Percentiles rank a stretch among this genome's conserved stretches.
These are phyloP conservation scores for Brachypterus glaber DNA, from an alignment of 2,888 invertebrate species.

Conservation along the genomic window DNA sequence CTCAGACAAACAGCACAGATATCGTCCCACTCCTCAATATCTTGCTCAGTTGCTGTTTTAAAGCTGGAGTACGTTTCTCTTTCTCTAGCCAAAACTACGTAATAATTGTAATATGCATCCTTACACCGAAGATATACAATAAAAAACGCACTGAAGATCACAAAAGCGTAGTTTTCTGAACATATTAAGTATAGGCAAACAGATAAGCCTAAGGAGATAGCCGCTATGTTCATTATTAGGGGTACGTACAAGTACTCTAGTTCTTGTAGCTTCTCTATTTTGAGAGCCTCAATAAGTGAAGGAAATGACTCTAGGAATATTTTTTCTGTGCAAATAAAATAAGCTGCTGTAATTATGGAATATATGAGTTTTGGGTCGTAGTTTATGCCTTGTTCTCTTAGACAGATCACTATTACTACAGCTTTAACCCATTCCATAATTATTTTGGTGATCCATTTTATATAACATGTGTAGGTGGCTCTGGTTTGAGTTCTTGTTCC, in stretches of 20 bases:
- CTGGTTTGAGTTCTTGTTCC: conserved; percentile 18
- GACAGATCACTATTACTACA: conserved; percentile 48
- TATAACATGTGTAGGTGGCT: conserved; percentile 20
- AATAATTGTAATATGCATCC: conserved; percentile 33
- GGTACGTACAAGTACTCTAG: conserved; percentile 62
- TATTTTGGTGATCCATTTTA: conserved; percentile 46
- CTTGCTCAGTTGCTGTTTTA: conserved; percentile 51
- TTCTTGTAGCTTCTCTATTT: conserved; percentile 55
- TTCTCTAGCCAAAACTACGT: conserved; percentile 30
- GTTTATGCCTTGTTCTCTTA: conserved; percentile 63
- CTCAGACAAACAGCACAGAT: conserved; percentile 70
- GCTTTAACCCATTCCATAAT: conserved; percentile 72
- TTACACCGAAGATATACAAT: conserved; percentile 34
- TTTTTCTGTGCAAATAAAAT: conserved; percentile 62
- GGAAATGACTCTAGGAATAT: conserved; percentile 57
- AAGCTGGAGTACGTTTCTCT: conserved; percentile 33
- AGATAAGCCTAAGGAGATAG: conserved; percentile 36
- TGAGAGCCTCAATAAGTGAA: conserved; percentile 46
- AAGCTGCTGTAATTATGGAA: conserved; percentile 53
- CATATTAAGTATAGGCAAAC: conserved; percentile 21
- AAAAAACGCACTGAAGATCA: conserved; percentile 32
- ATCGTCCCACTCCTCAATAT: conserved; percentile 59
- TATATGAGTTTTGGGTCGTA: conserved; percentile 58
- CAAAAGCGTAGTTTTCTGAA: conserved; percentile 23
- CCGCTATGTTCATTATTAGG: conserved; percentile 50